phyloP scores from a whole-genome alignment of 2,888 invertebrate genomes.

The Nephrocerus scutellatus region DNA sequence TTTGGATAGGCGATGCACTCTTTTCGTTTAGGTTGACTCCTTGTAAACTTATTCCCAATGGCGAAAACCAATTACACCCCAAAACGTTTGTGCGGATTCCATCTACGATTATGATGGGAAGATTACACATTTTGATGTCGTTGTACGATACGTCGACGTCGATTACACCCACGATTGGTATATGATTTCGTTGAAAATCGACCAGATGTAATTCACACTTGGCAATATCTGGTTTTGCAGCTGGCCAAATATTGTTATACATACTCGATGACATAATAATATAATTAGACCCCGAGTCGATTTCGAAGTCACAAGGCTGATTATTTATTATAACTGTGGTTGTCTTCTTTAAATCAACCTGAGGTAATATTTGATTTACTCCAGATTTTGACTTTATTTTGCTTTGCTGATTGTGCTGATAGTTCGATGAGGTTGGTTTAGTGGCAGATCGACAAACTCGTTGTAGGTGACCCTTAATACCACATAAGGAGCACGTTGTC shows the following conservation, averaged over 20 bases:
- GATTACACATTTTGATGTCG: constrained; percentile 2
- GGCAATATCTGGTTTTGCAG: neutral
- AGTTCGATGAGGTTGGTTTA: too few species aligned
- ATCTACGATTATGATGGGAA: constrained; percentile 16
- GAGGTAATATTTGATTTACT: neutral
- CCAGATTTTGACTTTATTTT: too few species aligned
- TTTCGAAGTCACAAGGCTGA: constrained; percentile 11
- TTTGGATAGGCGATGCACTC: constrained; percentile 2
- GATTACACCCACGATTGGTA: constrained; percentile 10
- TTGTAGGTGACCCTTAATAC: constrained; percentile 16
- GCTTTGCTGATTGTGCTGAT: too few species aligned
- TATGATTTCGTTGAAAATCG: constrained; percentile 12
- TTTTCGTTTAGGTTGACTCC: constrained; percentile 9
- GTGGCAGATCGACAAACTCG: constrained; percentile 12
- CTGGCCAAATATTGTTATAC: constrained; percentile 8
- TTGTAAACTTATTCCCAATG: constrained; percentile 17
- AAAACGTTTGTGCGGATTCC: constrained; percentile 13
- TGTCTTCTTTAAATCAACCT: neutral
- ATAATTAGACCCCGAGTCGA: constrained; percentile 14
- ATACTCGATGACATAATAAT: constrained; percentile 6
- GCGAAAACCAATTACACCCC: constrained; percentile 16
- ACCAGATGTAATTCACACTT: constrained; percentile 7
- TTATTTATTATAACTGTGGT: too few species aligned
- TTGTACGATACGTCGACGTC: constrained; percentile 13
- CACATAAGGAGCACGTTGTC: constrained; percentile 11